A percentile compares a stretch with the other conserved stretches of the same genome.
These are phyloP conservation scores for Catalaphyllia jardinei DNA, from an alignment of 64 coral and sea anemone genomes.

Conservation along the genomic window DNA sequence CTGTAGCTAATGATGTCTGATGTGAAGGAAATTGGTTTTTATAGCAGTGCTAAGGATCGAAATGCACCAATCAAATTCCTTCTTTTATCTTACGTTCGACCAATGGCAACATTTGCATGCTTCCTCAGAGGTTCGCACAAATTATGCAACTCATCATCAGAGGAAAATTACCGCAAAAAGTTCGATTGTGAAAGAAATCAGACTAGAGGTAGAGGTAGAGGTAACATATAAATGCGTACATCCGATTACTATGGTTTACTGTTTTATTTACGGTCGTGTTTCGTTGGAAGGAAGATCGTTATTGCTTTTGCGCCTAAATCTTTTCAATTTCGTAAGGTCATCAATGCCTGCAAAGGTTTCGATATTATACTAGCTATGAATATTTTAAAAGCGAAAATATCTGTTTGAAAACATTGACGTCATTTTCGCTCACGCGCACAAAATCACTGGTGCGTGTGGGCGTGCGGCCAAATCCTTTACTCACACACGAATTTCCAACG, in stretches of 20 bases:
- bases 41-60: slow-evolving; percentile 61
- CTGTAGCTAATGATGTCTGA: not conserved
- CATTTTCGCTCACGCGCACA: too few relatives aligned
- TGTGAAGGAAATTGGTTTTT: not conserved
- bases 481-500: too few relatives aligned
- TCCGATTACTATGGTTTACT: too few relatives aligned
- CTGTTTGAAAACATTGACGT: too few relatives aligned
- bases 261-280: not conserved
- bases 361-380: too few relatives aligned
- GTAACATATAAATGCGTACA: too few relatives aligned
- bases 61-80: slow-evolving; percentile 69
- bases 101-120: slow-evolving; percentile 31
- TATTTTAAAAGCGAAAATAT: too few relatives aligned
- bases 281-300: not conserved
- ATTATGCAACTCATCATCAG: slow-evolving; percentile 33
- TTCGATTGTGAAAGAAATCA: not conserved
- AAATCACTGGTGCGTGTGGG: too few relatives aligned
- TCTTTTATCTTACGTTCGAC: slow-evolving; percentile 34
- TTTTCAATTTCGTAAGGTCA: too few relatives aligned
- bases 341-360: too few relatives aligned
- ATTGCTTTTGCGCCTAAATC: not conserved
- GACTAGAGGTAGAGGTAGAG: too few relatives aligned
- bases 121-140: slow-evolving; percentile 57
- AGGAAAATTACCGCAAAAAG: not conserved
- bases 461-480: too few relatives aligned